Conservation (phyloP, 2,113 vertebrate genomes). For the Isichthys henryi region DNA sequence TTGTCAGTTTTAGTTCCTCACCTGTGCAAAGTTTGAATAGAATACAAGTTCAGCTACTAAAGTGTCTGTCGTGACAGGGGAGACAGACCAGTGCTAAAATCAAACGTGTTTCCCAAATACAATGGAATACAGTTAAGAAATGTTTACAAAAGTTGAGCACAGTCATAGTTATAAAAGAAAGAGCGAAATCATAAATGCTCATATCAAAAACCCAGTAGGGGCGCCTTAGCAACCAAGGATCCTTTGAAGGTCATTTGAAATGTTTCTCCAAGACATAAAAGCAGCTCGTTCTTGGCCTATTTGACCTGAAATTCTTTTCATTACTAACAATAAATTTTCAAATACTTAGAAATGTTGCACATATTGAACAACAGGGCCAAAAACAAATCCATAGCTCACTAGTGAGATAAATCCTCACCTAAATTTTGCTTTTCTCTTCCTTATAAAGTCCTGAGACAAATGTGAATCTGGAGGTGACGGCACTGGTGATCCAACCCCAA, state of each 20-base stretch:
- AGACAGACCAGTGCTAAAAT: not conserved
- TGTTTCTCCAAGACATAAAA: not conserved
- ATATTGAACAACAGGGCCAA: constrained; percentile 20
- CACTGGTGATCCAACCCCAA: not conserved
- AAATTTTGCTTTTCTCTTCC: constrained; percentile 17
- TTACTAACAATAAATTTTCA: not conserved
- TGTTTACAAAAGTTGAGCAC: not conserved
- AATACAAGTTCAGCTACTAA: not conserved
- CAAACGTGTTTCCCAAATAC: not conserved
- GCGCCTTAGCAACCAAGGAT: not conserved
- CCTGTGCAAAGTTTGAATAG: not conserved
- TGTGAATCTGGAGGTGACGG: not conserved
- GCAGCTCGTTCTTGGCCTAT: not conserved
- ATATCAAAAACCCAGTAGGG: not conserved
- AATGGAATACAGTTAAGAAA: not conserved
- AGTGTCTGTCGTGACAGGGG: not conserved
- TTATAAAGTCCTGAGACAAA: constrained; percentile 37
- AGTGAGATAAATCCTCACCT: not conserved
- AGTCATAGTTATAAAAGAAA: not conserved
- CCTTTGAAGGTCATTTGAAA: not conserved
- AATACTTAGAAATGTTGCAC: not conserved
- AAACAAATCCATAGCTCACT: constrained; percentile 31
- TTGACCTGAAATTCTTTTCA: not conserved
- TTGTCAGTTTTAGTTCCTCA: not conserved
- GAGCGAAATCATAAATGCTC: not conserved